Base-by-base conservation (phyloP, 2,797 vertebrate species). In the Percopsis omiscomaycus region DNA sequence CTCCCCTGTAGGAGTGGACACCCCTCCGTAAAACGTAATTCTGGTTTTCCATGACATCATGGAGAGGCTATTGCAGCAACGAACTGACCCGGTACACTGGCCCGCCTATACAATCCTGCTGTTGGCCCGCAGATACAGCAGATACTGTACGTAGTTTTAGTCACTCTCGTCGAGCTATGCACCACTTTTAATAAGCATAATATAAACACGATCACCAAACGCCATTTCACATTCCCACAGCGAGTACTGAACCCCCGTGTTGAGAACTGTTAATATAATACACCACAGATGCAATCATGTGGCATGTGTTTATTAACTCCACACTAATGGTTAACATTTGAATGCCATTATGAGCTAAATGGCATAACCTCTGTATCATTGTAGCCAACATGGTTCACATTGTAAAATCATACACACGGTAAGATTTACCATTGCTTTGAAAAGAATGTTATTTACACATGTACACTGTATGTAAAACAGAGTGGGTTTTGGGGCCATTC, bases 1-100 rank as follows among this genome's bases (percentile, higher is more conserved):
- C n/a, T 79, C 68, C 73, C 66, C 78, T 69, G 80, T 60, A 74
- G 77, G 76, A 82, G 74, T 77, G 68, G 73, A 63, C 71, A 81
- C 77, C 74, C 74, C 74, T 74, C 74, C 71, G 52, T 70, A 74
- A 75, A 83, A 64, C 72, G 62, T 73, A 57, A 59, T 77, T 83
- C 69, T 55, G 58, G 61, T 88, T 90, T 91, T 91, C 88, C 88
- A 79, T 91, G 86, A 89, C 86, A 90, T 90, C 88, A 89, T 51
- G 66, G 82, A 80, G 81, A 77, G 70, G 81, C 76, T 77, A 73
- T 73, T 14, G 75, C 63, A 68, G 61, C 61, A 55, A 45, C 59
- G 28, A 27, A 66, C 12, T 2, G 14, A 4, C 53, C 29, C 53
- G 22, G 75, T 48, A 30, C 29, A 66, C 12, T 2, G 14, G 3